A percentile compares a stretch with the other conserved stretches of the same genome.
Conservation (phyloP, 2,113 vertebrate species). For the Microtus montanus region DNA sequence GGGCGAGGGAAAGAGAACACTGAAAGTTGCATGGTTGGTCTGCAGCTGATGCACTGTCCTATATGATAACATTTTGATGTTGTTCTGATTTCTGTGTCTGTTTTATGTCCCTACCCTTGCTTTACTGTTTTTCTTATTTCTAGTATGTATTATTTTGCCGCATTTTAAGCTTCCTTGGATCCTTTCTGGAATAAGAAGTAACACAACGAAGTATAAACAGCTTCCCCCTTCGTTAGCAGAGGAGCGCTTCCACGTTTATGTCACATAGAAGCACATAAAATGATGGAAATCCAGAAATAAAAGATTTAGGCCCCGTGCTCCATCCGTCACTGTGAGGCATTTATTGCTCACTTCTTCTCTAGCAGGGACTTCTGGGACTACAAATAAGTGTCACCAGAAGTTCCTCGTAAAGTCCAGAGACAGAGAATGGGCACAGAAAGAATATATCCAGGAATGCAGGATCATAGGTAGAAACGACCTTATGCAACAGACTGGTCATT, state of each 20-base stretch:
- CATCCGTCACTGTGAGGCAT: constrained; percentile 64
- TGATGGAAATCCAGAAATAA: constrained; percentile 73
- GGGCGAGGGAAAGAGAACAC: neutral
- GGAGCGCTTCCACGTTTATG: constrained; percentile 62
- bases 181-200: constrained; percentile 64
- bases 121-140: constrained; percentile 47
- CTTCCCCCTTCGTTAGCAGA: constrained; percentile 56
- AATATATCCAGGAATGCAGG: neutral
- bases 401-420: neutral
- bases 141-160: constrained; percentile 62
- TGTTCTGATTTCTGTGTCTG: constrained; percentile 6
- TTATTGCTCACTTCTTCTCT: constrained; percentile 62
- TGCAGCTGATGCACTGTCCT: neutral
- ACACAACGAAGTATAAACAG: constrained; percentile 69
- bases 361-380: constrained; percentile 42
- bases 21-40: neutral
- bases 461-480: neutral
- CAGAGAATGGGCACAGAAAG: neutral
- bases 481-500: neutral
- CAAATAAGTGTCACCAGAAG: constrained; percentile 52
- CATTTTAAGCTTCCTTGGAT: constrained; percentile 64
- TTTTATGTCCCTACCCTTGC: constrained; percentile 51
- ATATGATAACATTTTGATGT: neutral
- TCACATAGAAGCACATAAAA: constrained; percentile 48
- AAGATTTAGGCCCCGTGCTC: constrained; percentile 66